Evolutionary conservation across 2,888 invertebrate species (phyloP), one percentile per base, ranked within the genome.

Genomic region (Agrotis clavis): DNA sequence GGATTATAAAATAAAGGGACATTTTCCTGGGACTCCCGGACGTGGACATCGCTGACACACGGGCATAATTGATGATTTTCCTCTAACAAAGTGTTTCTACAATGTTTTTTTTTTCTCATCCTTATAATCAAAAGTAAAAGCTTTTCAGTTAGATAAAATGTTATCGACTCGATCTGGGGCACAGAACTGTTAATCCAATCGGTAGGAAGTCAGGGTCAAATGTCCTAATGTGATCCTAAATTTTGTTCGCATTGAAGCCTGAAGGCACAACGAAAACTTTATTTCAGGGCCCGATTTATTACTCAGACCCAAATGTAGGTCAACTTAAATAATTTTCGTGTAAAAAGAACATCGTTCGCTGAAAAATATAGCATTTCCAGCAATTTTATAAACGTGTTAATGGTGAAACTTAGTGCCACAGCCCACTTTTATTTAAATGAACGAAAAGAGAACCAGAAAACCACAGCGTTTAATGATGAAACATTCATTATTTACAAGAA

Each of bases 1-100:
- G 74, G 80, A 80, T 82, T 77, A 82, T 76, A 69, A 86, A 84
- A 81, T 74, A 60, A 74, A 61, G 67, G 66, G 74, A 63, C 57
- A 60, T 63, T 82, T 78, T 53, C n/a, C 53, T 47, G 54, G 53
- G 67, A 41, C 45, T 61, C 59, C 47, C 41, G 41, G 41, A 41
- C 41, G 41, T 68, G 60, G 63, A 70, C 59, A 63, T 25, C 45
- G 53, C 68, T 67, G 73, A 59, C 19, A 56, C 61, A 66, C 41
- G 21, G 62, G 67, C 59, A 54, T 78, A 74, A 85, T 80, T 75
- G 63, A 84, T 78, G 74, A 30, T 78, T 79, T 85, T 71, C 63
- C 70, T 57, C 60, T 64, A 63, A 50, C 67, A 75, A 73, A 78
- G 30, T 61, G 65, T 77, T 79, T 67, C 45, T 69, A 54, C n/a